These are phyloP conservation scores for Drosophila parvula DNA, from an alignment of 1,140 invertebrate genomes.

Conservation along the genomic window DNA sequence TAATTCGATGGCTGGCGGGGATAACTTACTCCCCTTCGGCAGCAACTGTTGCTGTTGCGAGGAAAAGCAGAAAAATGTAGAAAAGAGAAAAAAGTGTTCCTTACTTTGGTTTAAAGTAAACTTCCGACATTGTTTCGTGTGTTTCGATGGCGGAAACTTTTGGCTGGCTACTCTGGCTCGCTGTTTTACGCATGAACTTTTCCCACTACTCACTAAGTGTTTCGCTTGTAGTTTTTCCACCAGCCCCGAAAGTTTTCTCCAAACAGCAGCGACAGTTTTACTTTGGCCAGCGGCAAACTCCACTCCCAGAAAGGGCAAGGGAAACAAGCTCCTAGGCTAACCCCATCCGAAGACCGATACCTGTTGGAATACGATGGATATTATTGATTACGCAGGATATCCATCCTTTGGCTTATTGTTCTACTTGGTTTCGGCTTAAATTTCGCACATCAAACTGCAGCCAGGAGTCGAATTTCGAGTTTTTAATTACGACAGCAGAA, in stretches of 20 bases:
- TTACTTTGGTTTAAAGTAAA: constrained; percentile 39
- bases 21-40: constrained; percentile 1
- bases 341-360: neutral
- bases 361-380: constrained; percentile 1
- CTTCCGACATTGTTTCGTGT: constrained; percentile 60
- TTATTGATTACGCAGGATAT: constrained; percentile 16
- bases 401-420: neutral
- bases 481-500: constrained; percentile 80
- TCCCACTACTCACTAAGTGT: constrained; percentile 54
- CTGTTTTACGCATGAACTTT: constrained; percentile 68
- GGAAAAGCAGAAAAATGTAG: constrained; percentile 12
- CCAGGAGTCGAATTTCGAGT: constrained; percentile 55
- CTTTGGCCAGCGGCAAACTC: neutral
- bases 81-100: constrained; percentile 34
- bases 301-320: constrained; percentile 3
- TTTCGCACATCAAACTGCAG: constrained; percentile 38
- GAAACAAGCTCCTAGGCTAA: neutral
- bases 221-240: constrained; percentile 47
- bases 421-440: neutral
- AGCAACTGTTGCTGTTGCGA: constrained; percentile 32
- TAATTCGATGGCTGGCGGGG: constrained; percentile 56
- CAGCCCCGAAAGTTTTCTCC: constrained; percentile 13
- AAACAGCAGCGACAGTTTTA: neutral
- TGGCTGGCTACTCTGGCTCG: constrained; percentile 51
- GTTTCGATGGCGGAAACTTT: constrained; percentile 51